These are phyloP conservation scores for Troilus luridus DNA, from an alignment of 2,888 invertebrate genomes.

Conservation along the genomic window DNA sequence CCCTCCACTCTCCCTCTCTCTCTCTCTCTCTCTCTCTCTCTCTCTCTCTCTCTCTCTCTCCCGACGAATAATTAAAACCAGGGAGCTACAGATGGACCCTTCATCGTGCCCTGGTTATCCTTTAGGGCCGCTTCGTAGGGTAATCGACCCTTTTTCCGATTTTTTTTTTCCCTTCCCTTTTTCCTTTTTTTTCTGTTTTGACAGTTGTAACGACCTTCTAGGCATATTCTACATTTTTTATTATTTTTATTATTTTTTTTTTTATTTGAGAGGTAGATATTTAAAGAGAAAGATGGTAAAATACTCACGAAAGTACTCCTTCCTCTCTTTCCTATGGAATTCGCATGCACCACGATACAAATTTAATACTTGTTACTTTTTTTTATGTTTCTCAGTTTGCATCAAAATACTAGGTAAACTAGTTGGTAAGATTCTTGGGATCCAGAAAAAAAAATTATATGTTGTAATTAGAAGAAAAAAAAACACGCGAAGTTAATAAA, in stretches of 20 bases:
- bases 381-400: no score
- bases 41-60: not conserved
- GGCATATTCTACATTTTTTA: not conserved
- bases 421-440: no score
- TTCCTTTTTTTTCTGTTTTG: not conserved
- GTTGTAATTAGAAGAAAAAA: no score
- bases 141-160: not conserved
- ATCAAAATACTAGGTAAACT: no score
- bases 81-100: not conserved
- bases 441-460: no score
- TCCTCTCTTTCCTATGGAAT: no score
- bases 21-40: not conserved
- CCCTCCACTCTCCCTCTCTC: not conserved
- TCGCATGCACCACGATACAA: no score
- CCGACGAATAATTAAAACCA: slow-evolving; percentile 40
- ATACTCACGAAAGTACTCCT: no score
- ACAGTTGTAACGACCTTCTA: not conserved
- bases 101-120: not conserved
- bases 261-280: not conserved
- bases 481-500: no score
- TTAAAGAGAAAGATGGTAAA: no score
- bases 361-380: no score
- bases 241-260: not conserved
- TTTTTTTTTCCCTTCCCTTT: not conserved
- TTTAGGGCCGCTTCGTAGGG: not conserved